phyloP scores from a whole-genome alignment of 2,113 vertebrate species.

The Tragulus kanchil region DNA sequence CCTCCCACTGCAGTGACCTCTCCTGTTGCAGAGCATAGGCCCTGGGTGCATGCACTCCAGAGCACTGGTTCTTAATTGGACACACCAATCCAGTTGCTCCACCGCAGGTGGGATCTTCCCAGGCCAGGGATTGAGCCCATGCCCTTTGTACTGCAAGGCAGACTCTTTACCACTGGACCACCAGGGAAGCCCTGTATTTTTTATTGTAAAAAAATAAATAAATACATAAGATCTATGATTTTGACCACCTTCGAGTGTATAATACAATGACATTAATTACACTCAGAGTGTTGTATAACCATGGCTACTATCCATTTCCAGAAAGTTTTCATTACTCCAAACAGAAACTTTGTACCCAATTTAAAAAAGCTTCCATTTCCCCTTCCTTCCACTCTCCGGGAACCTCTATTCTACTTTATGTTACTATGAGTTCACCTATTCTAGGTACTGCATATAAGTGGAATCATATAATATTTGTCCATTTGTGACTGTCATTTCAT shows the following conservation, averaged over 20 bases:
- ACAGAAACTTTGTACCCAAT: not conserved
- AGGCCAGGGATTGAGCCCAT: no score
- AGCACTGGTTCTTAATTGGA: no score
- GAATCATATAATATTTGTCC: constrained; percentile 9
- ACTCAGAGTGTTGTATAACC: not conserved
- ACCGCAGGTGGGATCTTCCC: no score
- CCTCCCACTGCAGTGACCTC: no score
- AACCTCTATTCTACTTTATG: not conserved
- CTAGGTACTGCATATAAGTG: not conserved
- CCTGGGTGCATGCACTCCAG: no score
- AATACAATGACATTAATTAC: not conserved
- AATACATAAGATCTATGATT: not conserved
- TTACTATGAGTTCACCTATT: not conserved
- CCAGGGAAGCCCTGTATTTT: not conserved
- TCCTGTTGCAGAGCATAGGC: no score
- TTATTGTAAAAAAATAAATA: not conserved
- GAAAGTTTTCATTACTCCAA: not conserved
- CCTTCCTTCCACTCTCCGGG: not conserved
- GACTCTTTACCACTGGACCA: no score
- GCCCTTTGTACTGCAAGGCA: no score
- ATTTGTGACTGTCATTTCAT: constrained; percentile 3
- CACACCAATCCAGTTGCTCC: no score
- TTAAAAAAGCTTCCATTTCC: not conserved
- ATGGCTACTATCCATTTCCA: not conserved
- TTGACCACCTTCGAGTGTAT: not conserved